phyloP scores from a whole-genome alignment of 2,888 invertebrate genomes.

The Trichacis sp. region DNA sequence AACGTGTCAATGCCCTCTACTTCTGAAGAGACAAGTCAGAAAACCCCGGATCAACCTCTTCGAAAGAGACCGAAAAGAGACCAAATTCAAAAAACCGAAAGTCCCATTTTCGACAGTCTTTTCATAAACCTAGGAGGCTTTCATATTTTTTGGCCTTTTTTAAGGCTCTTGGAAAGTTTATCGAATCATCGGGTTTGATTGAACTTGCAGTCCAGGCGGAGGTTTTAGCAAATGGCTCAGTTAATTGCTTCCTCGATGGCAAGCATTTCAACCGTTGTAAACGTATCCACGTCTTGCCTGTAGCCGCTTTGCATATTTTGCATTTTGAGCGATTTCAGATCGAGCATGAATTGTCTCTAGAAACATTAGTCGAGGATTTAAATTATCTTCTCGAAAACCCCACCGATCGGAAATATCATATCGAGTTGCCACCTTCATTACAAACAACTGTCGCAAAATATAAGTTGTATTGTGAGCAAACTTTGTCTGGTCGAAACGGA shows the following conservation, averaged over 20 bases:
- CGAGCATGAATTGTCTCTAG: not conserved
- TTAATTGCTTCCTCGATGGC: constrained; percentile 34
- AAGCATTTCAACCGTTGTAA: constrained; percentile 40
- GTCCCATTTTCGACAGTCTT: constrained; percentile 53
- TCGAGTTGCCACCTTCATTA: not conserved
- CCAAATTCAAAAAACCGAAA: constrained; percentile 50
- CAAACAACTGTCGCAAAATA: not conserved
- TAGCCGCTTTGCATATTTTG: constrained; percentile 15
- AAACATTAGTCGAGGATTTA: too few species aligned
- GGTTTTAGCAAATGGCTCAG: constrained; percentile 28
- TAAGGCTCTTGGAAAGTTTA: constrained; percentile 44
- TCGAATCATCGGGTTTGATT: constrained; percentile 43
- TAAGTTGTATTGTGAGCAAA: constrained; percentile 14
- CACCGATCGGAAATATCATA: not conserved
- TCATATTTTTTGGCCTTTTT: constrained; percentile 47
- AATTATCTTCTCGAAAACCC: constrained; percentile 6
- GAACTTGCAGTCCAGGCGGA: constrained; percentile 26
- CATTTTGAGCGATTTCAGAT: constrained; percentile 5
- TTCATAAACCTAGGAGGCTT: constrained; percentile 61
- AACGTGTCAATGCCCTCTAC: too few species aligned
- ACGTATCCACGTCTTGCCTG: constrained; percentile 25
- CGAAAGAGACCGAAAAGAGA: too few species aligned
- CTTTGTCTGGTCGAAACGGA: constrained; percentile 42
- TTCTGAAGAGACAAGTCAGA: too few species aligned
- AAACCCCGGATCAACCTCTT: too few species aligned